Conservation (phyloP, 2,888 invertebrate genomes). For the Argynnis bischoffii region DNA sequence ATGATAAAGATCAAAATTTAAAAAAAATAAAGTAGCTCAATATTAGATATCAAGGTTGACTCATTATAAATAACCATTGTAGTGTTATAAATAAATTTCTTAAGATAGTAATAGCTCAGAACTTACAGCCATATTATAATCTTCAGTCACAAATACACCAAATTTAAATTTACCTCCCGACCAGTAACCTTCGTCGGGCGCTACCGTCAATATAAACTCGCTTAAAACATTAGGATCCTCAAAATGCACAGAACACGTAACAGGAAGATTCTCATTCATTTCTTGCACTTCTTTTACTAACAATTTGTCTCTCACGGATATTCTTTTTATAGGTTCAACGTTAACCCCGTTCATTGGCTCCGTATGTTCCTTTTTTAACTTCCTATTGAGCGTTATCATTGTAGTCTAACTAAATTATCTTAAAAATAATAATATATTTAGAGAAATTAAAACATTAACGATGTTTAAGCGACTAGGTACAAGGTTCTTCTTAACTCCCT, state of each 20-base stretch:
- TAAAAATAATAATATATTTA: slow-evolving; percentile 27
- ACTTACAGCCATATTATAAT: slow-evolving; percentile 97
- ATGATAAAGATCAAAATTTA: background rate
- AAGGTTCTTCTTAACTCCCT: slow-evolving; percentile 8
- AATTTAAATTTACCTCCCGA: slow-evolving; percentile 93
- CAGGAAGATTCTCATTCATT: slow-evolving; percentile 92
- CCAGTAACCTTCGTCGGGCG: slow-evolving; percentile 95
- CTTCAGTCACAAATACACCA: slow-evolving; percentile 92
- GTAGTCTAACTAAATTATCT: slow-evolving; percentile 41
- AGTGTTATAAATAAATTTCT: background rate
- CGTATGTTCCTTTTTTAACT: slow-evolving; percentile 85
- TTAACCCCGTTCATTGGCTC: slow-evolving; percentile 67
- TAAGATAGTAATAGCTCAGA: slow-evolving; percentile 1
- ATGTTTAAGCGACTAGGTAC: slow-evolving; percentile 19
- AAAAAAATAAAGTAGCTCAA: background rate
- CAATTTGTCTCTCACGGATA: slow-evolving; percentile 90
- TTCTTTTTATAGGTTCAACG: slow-evolving; percentile 78
- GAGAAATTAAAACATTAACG: slow-evolving; percentile 23
- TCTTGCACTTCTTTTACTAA: slow-evolving; percentile 92
- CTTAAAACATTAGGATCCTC: slow-evolving; percentile 91
- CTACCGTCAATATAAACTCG: slow-evolving; percentile 89
- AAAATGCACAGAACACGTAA: slow-evolving; percentile 90
- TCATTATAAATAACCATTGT: background rate
- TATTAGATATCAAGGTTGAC: no score
- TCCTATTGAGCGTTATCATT: slow-evolving; percentile 89